A percentile compares a stretch with the other conserved stretches of the same genome.
Conservation (phyloP, 2,888 invertebrate genomes). For the Dermolepida albohirtum region DNA sequence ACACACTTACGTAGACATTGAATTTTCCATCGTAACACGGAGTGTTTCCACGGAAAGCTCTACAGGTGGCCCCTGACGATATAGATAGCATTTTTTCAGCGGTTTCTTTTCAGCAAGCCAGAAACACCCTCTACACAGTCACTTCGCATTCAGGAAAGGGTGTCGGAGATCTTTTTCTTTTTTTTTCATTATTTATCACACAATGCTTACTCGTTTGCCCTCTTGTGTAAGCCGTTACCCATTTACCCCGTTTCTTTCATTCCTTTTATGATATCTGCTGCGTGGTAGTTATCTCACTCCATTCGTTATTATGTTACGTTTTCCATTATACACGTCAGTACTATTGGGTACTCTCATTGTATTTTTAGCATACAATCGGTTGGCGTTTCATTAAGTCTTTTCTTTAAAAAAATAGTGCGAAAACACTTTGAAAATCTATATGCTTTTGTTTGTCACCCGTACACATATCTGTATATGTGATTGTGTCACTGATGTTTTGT, state of each 20-base stretch:
- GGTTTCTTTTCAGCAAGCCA: slow-evolving; percentile 56
- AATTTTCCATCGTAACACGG: slow-evolving; percentile 46
- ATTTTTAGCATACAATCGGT: not conserved
- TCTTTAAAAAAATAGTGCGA: slow-evolving; percentile 11
- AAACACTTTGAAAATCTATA: slow-evolving; percentile 9
- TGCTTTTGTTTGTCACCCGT: not conserved
- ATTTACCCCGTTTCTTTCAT: slow-evolving; percentile 30
- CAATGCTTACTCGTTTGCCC: slow-evolving; percentile 34
- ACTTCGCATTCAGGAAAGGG: slow-evolving; percentile 54
- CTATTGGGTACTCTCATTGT: slow-evolving; percentile 14
- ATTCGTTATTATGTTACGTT: slow-evolving; percentile 11
- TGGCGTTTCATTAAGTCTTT: not conserved
- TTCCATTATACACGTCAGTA: not conserved
- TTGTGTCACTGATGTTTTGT: too few species aligned
- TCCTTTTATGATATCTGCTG: slow-evolving; percentile 25
- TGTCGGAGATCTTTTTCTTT: slow-evolving; percentile 45
- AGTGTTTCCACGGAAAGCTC: slow-evolving; percentile 50
- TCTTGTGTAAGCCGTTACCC: slow-evolving; percentile 45
- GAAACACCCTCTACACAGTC: slow-evolving; percentile 51
- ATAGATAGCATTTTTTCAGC: slow-evolving; percentile 63
- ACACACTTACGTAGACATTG: slow-evolving; percentile 35
- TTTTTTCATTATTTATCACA: slow-evolving; percentile 45
- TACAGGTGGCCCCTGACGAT: slow-evolving; percentile 59
- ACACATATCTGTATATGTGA: too few species aligned
- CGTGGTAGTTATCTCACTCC: slow-evolving; percentile 22